Evolutionary conservation across 2,888 invertebrate genomes (phyloP).

Genomic region (Cyclophora albipunctata): DNA sequence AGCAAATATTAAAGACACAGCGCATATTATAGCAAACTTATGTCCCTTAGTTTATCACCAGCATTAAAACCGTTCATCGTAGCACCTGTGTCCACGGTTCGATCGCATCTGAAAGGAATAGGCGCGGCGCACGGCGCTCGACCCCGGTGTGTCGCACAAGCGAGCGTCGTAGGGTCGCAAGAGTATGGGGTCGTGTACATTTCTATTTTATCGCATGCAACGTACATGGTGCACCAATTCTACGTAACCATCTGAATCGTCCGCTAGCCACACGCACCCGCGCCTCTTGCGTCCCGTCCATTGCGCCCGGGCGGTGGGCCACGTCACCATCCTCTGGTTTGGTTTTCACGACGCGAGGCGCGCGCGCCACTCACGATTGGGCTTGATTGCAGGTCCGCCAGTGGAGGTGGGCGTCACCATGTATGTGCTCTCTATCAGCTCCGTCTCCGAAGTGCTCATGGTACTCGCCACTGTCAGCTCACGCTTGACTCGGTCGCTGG

Average conservation of each 20-base stretch:
- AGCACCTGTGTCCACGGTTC: slow-evolving; percentile 73
- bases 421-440: slow-evolving; percentile 98
- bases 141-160: slow-evolving; percentile 21
- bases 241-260: slow-evolving; percentile 17
- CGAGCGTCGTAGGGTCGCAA: not conserved
- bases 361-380: slow-evolving; percentile 64
- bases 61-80: slow-evolving; percentile 69
- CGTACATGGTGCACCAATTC: slow-evolving; percentile 9
- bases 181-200: slow-evolving; percentile 8
- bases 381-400: slow-evolving; percentile 91
- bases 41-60: slow-evolving; percentile 68
- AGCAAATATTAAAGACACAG: slow-evolving; percentile 62
- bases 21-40: slow-evolving; percentile 63
- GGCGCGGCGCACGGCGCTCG: slow-evolving; percentile 34
- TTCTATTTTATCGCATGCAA: slow-evolving; percentile 15
- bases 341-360: slow-evolving; percentile 60
- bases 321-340: slow-evolving; percentile 59
- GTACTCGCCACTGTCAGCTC: slow-evolving; percentile 79
- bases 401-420: slow-evolving; percentile 98
- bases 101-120: slow-evolving; percentile 40
- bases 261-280: slow-evolving; percentile 34
- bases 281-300: slow-evolving; percentile 36
- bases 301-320: slow-evolving; percentile 49
- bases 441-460: slow-evolving; percentile 99
- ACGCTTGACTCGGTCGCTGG: slow-evolving; percentile 65